Percentiles rank a stretch among this genome's conserved stretches.
Conservation (phyloP, 2,797 vertebrate species). For the Kryptolebias ocellatus region DNA sequence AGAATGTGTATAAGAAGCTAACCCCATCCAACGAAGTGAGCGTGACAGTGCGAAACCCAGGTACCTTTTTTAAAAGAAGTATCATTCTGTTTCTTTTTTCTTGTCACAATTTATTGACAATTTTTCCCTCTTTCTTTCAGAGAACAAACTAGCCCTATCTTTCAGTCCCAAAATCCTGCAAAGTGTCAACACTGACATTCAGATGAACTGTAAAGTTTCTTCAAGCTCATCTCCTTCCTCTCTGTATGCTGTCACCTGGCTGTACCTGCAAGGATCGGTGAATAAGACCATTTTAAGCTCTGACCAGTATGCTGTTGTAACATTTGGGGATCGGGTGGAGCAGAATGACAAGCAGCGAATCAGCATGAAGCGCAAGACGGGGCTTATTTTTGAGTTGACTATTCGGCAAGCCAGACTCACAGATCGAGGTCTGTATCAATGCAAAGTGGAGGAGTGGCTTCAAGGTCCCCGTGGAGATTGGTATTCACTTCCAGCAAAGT, state of each 20-base stretch:
- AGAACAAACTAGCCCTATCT: conserved; percentile 61
- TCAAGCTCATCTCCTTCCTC: conserved; percentile 55
- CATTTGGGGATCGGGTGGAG: conserved; percentile 43
- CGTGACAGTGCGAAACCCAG: conserved; percentile 67
- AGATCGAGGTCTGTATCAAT: conserved; percentile 73
- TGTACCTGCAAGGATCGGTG: conserved; percentile 36
- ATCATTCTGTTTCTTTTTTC: neutral
- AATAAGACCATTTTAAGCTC: conserved; percentile 62
- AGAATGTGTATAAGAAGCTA: conserved; percentile 56
- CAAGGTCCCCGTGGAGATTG: conserved; percentile 72
- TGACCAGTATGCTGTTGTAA: conserved; percentile 60
- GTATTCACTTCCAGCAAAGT: conserved; percentile 58
- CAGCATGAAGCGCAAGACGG: conserved; percentile 58
- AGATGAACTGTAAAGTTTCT: conserved; percentile 77
- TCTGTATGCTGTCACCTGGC: conserved; percentile 82
- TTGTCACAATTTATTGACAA: neutral
- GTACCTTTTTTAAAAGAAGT: conserved; percentile 44
- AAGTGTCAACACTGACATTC: conserved; percentile 51
- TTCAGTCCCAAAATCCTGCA: conserved; percentile 38
- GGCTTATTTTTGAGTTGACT: conserved; percentile 74
- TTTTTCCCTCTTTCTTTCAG: conserved; percentile 55
- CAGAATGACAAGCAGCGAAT: conserved; percentile 56
- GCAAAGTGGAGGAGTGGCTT: conserved; percentile 78
- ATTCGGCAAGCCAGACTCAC: conserved; percentile 69
- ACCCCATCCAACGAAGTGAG: conserved; percentile 58